Conservation (phyloP, 2,113 vertebrate species). For the Tapirus terrestris region DNA sequence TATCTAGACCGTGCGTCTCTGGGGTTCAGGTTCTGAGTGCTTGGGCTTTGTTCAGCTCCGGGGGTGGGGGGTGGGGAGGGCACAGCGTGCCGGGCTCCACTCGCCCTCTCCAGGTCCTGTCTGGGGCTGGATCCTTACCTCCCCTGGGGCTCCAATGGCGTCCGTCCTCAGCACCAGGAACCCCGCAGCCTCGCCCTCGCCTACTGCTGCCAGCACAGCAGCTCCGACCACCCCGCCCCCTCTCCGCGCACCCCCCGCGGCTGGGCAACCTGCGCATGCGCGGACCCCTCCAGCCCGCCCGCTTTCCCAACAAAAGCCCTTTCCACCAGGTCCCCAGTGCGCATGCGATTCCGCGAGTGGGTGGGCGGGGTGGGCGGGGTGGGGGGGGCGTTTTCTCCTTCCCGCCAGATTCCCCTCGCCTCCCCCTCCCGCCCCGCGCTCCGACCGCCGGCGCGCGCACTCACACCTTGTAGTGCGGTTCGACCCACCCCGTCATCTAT, state of each 20-base stretch:
- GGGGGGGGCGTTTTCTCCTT: background rate
- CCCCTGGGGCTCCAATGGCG: conserved; percentile 71
- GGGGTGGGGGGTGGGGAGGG: background rate
- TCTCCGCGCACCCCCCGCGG: conserved; percentile 11
- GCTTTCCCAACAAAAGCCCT: conserved; percentile 66
- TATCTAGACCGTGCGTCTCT: background rate
- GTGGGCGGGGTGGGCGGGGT: background rate
- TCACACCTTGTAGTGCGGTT: background rate
- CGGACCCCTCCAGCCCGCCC: conserved; percentile 15
- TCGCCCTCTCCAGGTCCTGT: background rate
- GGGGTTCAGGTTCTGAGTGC: background rate
- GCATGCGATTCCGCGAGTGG: conserved; percentile 53
- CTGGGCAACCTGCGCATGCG: conserved; percentile 58
- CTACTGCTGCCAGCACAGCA: conserved; percentile 77
- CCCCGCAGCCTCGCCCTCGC: conserved; percentile 70
- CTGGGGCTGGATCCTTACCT: conserved; percentile 65
- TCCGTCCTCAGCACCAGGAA: conserved; percentile 55
- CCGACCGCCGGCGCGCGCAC: too few relatives aligned
- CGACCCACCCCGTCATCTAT: background rate
- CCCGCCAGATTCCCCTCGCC: background rate
- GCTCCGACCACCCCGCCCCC: conserved; percentile 67
- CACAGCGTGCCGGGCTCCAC: background rate
- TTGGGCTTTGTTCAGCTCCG: conserved; percentile 16
- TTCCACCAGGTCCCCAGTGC: conserved; percentile 56
- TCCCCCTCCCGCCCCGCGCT: background rate